Base-by-base conservation (phyloP, 2,888 invertebrate species). In the Chouioia cunea region DNA sequence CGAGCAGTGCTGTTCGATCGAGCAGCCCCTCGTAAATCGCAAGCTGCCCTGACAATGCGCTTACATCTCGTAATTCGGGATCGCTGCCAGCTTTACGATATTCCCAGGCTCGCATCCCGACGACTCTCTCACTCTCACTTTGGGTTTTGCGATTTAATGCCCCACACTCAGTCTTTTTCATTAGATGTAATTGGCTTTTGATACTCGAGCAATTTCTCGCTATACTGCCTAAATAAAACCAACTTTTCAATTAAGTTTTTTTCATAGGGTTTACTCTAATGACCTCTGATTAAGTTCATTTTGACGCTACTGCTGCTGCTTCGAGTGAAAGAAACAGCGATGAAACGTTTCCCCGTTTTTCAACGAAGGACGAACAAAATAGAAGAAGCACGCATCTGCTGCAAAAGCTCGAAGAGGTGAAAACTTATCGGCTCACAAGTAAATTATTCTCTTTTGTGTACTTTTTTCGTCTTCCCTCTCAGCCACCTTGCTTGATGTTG, bases 11-110 rank as follows among this genome's bases (percentile, higher is more conserved):
- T 62, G 68, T 70, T 63, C 70, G 69, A 73, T 73, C 65, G 69
- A 15, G 50, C 48, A 23, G 52, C 43, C 50, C 53, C 60, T 72
- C 69, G 63, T 73, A 73, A 73, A 69, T 62, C 69, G 64, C 72
- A 47, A 22, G 48, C 59, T 10, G 23, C 23, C 20, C 57, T 52
- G 69, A 73, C 65, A 68, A 69, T 66, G 65, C 73, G 69, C 65
- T 73, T 73, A 71, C 71, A 66, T 58, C 63, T 71, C 71, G 63
- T 71, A 62, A 66, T 71, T 71, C 71, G 62, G 53, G 66, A 71
- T 66, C 62, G 62, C 62, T 58, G 66, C 63, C 58, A 66, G 66
- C 57, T 71, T 71, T 71, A 71, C 66, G 71, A 66, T 36, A 36
- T 62, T 43, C 23, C 18, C 60, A 22, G 23, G n/a, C 36, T 43